Conservation (phyloP, 2,888 invertebrate species). For the Phorcus lineatus region DNA sequence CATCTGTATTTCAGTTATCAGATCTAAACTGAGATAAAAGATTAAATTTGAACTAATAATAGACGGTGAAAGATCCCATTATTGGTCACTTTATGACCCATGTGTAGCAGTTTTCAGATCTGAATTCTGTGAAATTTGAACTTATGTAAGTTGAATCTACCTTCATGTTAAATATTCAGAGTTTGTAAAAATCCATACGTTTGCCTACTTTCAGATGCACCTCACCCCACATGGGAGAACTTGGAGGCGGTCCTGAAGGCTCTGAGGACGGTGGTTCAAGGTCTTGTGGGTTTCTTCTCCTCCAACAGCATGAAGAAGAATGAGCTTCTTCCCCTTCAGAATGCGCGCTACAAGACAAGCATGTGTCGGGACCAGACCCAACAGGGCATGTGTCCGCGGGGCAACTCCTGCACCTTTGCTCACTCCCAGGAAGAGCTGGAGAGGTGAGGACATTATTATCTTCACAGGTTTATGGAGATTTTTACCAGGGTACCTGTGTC, state of each 20-base stretch:
- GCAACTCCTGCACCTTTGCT: constrained; percentile 91
- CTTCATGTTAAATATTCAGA: no score
- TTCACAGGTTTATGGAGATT: no score
- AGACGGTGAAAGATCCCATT: no score
- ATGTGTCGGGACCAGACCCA: constrained; percentile 90
- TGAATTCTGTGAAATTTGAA: no score
- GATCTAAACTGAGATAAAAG: no score
- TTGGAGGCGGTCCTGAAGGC: constrained; percentile 72
- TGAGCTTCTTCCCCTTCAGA: constrained; percentile 62
- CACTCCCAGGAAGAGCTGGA: constrained; percentile 94
- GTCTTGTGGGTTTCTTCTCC: constrained; percentile 86
- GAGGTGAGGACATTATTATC: constrained; percentile 77
- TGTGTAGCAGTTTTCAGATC: no score
- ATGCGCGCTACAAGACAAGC: constrained; percentile 88
- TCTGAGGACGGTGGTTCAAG: constrained; percentile 81
- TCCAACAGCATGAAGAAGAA: constrained; percentile 81
- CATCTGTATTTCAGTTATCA: no score
- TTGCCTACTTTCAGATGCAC: constrained; percentile 60
- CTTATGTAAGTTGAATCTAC: no score
- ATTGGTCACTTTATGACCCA: no score
- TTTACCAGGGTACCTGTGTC: no score
- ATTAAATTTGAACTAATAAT: no score
- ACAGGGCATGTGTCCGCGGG: constrained; percentile 89
- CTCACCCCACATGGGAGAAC: constrained; percentile 74
- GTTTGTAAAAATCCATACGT: not conserved